Evolutionary conservation across 2,113 vertebrate genomes (phyloP).

Genomic region (Paraplagusia blochii): DNA sequence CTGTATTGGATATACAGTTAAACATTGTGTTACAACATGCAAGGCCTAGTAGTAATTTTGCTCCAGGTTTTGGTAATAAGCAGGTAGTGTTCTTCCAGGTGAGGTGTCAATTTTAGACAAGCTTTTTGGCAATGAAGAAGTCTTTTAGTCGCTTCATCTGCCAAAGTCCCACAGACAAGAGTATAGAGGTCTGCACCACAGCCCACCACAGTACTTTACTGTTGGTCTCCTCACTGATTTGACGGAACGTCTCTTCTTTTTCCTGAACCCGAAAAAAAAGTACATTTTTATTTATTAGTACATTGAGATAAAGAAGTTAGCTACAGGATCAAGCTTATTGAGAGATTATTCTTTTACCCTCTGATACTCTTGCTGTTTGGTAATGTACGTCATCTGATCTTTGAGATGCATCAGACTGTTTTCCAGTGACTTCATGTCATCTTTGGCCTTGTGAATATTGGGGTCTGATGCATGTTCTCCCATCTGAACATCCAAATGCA

Average conservation of each 20-base stretch:
- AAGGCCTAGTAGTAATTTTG: not conserved
- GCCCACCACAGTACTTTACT: constrained; percentile 89
- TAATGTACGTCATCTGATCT: constrained; percentile 81
- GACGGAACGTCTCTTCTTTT: constrained; percentile 87
- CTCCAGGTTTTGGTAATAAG: not conserved
- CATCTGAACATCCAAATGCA: constrained; percentile 86
- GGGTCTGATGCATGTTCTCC: constrained; percentile 80
- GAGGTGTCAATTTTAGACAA: constrained; percentile 74
- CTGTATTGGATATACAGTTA: not conserved
- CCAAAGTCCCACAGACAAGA: constrained; percentile 85
- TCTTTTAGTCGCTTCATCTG: constrained; percentile 89
- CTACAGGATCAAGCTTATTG: no score
- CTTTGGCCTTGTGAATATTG: constrained; percentile 76
- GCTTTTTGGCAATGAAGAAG: constrained; percentile 90
- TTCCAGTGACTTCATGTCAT: constrained; percentile 79
- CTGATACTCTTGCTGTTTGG: constrained; percentile 86
- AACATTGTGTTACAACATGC: not conserved
- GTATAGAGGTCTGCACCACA: constrained; percentile 79
- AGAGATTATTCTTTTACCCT: constrained; percentile 70
- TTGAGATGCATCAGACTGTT: constrained; percentile 78
- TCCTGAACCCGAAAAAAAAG: constrained; percentile 67
- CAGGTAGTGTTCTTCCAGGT: not conserved
- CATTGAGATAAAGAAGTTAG: no score
- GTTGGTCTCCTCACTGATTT: constrained; percentile 86
- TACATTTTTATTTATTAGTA: no score